A percentile compares a stretch with the other conserved stretches of the same genome.
These are phyloP conservation scores for Odontomyia ornata DNA, from an alignment of 2,888 invertebrate species.

Conservation along the genomic window DNA sequence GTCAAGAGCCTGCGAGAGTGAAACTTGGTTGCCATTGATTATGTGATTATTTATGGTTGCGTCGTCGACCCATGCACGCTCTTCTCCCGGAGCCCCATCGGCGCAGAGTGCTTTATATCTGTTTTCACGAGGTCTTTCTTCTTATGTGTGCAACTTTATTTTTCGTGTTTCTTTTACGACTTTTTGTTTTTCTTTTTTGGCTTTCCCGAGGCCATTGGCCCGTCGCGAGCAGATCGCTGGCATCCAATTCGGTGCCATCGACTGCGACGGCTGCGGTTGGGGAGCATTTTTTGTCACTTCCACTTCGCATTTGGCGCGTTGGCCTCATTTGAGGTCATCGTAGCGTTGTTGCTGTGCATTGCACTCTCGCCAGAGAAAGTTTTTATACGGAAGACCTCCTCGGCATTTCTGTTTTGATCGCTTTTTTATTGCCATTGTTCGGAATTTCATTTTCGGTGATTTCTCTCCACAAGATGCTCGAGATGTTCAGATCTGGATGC, in stretches of 20 bases:
- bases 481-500: background rate
- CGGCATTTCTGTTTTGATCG: constrained; percentile 35
- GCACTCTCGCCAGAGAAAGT: constrained; percentile 36
- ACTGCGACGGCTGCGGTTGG: background rate
- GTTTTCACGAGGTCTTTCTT: constrained; percentile 3
- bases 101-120: background rate
- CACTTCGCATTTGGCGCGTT: constrained; percentile 42
- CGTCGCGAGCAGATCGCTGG: constrained; percentile 11
- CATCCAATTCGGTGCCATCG: background rate
- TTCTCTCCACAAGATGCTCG: constrained; percentile 23
- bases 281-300: constrained; percentile 23
- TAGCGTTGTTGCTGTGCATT: constrained; percentile 26
- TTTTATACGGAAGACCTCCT: constrained; percentile 34
- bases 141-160: background rate
- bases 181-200: constrained; percentile 32
- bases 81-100: too few species aligned
- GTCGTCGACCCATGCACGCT: background rate
- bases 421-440: constrained; percentile 24
- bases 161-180: background rate
- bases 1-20: constrained; percentile 37
- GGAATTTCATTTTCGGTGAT: constrained; percentile 33
- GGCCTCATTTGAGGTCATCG: constrained; percentile 48
- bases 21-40: constrained; percentile 42
- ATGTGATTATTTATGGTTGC: constrained; percentile 43
- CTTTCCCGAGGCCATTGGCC: constrained; percentile 36